phyloP scores from a whole-genome alignment of 1,140 invertebrate genomes.

The Sycophaga agraensis region DNA sequence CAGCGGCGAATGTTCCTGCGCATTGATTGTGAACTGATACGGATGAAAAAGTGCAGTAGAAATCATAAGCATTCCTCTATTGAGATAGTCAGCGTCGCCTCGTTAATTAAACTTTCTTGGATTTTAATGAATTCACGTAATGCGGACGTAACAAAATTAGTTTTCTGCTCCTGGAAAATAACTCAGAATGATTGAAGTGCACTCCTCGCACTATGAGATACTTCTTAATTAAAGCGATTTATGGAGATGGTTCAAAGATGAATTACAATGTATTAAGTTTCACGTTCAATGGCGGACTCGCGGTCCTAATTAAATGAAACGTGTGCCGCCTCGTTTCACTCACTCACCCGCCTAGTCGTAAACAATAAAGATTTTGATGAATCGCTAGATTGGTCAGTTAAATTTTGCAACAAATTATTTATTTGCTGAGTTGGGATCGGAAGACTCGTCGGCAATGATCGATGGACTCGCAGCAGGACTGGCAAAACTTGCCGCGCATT shows the following conservation, averaged over 20 bases:
- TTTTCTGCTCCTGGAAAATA: neutral
- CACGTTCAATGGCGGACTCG: too few species aligned
- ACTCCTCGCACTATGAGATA: neutral
- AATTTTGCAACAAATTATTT: neutral
- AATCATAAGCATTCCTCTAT: too few species aligned
- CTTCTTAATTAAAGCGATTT: slow-evolving; percentile 9
- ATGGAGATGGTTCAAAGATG: neutral
- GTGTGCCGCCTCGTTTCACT: too few species aligned
- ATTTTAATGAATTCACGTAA: neutral
- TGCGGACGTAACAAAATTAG: neutral
- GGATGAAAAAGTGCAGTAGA: too few species aligned
- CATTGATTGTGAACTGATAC: too few species aligned
- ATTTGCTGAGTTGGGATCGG: neutral
- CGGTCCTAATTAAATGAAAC: too few species aligned
- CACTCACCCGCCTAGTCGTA: too few species aligned
- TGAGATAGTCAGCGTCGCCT: too few species aligned
- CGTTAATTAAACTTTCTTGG: neutral
- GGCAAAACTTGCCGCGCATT: neutral
- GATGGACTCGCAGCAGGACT: neutral
- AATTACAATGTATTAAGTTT: too few species aligned
- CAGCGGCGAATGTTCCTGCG: too few species aligned
- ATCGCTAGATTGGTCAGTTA: too few species aligned
- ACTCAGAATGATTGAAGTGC: neutral
- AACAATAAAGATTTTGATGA: too few species aligned
- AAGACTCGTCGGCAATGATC: slow-evolving; percentile 7